A percentile compares a stretch with the other conserved stretches of the same genome.
phyloP scores from a whole-genome alignment of 1,140 invertebrate species.

The Odontomachus brunneus region DNA sequence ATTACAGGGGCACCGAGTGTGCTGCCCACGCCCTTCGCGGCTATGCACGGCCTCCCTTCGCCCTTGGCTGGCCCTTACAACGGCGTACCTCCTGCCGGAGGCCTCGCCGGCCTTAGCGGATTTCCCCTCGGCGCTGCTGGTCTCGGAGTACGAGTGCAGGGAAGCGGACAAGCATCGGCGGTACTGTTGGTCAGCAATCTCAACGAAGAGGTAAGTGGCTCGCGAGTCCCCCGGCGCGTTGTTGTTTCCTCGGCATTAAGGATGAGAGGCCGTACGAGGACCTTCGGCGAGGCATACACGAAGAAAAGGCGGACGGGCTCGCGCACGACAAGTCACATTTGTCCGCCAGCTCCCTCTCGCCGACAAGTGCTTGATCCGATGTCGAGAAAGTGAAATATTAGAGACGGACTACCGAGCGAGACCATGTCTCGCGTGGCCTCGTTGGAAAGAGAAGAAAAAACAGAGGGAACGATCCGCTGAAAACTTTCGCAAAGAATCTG shows the following conservation, averaged over 20 bases:
- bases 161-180: conserved; percentile 90
- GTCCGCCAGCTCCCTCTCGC: too few species aligned
- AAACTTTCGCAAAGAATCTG: too few species aligned
- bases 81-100: conserved; percentile 89
- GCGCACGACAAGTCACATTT: neutral
- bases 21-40: conserved; percentile 92
- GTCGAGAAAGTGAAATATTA: too few species aligned
- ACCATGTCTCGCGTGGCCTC: too few species aligned
- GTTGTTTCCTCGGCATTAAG: conserved; percentile 5
- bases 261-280: conserved; percentile 2
- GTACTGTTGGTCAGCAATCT: conserved; percentile 95
- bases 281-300: conserved; percentile 6
- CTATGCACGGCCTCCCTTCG: conserved; percentile 89
- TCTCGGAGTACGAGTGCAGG: conserved; percentile 86
- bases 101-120: conserved; percentile 90
- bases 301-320: conserved; percentile 16
- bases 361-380: too few species aligned
- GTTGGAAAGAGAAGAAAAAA: too few species aligned
- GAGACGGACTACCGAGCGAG: too few species aligned
- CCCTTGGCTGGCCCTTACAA: conserved; percentile 90
- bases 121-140: conserved; percentile 89
- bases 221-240: neutral
- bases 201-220: conserved; percentile 93
- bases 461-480: too few species aligned
- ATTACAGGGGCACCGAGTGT: conserved; percentile 91